phyloP scores from a whole-genome alignment of 2,113 vertebrate genomes.

The Rhadina sibilatrix region DNA sequence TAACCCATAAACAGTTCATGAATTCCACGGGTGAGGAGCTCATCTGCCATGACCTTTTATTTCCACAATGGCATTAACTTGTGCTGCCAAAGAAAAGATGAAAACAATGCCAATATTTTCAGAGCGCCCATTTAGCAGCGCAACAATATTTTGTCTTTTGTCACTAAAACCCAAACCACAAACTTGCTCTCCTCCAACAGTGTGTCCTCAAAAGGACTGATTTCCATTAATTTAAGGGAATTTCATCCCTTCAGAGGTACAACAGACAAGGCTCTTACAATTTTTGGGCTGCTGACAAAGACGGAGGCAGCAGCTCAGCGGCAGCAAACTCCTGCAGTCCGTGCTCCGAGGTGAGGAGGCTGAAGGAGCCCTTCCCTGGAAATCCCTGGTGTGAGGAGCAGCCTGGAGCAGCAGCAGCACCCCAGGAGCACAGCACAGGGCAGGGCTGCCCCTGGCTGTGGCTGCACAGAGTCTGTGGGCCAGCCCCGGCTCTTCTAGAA shows the following conservation, averaged over 20 bases:
- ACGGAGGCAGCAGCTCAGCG: neutral
- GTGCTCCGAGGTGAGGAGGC: neutral
- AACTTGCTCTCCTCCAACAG: neutral
- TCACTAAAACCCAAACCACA: neutral
- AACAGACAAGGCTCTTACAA: neutral
- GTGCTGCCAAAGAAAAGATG: neutral
- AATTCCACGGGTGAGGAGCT: neutral
- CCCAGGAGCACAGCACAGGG: neutral
- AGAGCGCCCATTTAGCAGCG: neutral
- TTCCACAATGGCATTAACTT: neutral
- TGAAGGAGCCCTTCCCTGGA: neutral
- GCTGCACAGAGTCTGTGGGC: neutral
- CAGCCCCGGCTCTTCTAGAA: neutral
- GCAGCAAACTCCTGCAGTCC: neutral
- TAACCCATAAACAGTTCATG: neutral
- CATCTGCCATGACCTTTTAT: neutral
- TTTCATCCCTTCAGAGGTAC: neutral
- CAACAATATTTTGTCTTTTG: neutral
- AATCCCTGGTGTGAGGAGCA: neutral
- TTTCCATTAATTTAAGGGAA: neutral
- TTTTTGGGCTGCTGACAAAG: rapidly evolving
- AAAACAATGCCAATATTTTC: neutral
- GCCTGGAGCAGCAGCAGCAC: neutral
- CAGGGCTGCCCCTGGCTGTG: neutral
- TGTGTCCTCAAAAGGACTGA: neutral